A percentile compares a stretch with the other conserved stretches of the same genome.
These are phyloP conservation scores for Syritta pipiens DNA, from an alignment of 2,888 invertebrate species.

Conservation along the genomic window DNA sequence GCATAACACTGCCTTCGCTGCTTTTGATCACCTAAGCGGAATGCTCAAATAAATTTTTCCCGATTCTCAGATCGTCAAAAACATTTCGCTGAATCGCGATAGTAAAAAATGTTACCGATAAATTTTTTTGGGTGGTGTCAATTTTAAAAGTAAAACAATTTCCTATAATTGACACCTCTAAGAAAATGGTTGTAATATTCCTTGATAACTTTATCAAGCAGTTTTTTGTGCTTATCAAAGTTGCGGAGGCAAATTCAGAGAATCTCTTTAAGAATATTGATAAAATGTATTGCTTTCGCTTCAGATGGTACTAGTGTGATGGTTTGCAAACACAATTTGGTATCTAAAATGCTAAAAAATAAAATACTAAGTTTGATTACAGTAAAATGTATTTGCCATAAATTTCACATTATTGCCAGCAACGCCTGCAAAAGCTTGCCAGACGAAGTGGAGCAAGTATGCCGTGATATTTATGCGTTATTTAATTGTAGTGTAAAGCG, in stretches of 20 bases:
- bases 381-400: slow-evolving; percentile 9
- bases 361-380: slow-evolving; percentile 1
- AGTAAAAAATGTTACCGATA: neutral
- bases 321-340: slow-evolving; percentile 11
- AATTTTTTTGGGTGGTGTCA: neutral
- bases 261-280: neutral
- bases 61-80: neutral
- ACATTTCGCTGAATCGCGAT: neutral
- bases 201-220: neutral
- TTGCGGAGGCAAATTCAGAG: neutral
- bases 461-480: neutral
- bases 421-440: too few relatives aligned
- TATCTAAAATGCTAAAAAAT: slow-evolving; percentile 9
- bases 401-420: slow-evolving; percentile 1
- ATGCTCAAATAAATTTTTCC: neutral
- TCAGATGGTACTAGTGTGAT: slow-evolving; percentile 9
- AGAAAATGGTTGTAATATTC: neutral
- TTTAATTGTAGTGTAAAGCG: slow-evolving; percentile 14
- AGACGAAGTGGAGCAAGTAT: too few relatives aligned
- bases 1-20: too few relatives aligned
- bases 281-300: slow-evolving; percentile 4
- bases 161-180: neutral
- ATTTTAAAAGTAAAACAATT: neutral
- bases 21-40: too few relatives aligned
- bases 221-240: slow-evolving; percentile 1